These are phyloP conservation scores for Brachyhypopomus occidentalis DNA, from an alignment of 2,113 vertebrate species.

Conservation along the genomic window DNA sequence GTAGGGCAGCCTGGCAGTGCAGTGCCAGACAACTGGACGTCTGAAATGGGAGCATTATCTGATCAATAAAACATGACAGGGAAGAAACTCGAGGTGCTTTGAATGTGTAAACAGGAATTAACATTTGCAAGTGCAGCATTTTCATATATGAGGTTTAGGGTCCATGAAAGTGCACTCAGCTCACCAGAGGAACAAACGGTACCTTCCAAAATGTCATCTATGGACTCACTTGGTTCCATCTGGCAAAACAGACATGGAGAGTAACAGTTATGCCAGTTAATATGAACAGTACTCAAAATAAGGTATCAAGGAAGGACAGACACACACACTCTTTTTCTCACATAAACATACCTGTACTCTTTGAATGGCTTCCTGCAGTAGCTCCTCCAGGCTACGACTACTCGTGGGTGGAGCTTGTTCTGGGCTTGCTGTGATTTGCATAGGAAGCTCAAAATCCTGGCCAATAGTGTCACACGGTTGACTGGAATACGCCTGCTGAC, in stretches of 20 bases:
- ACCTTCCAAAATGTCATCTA: constrained; percentile 86
- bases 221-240: constrained; percentile 83
- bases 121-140: background rate
- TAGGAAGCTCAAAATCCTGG: constrained; percentile 81
- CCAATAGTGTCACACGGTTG: constrained; percentile 77
- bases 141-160: background rate
- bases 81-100: background rate
- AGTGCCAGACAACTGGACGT: constrained; percentile 65
- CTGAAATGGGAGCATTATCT: constrained; percentile 68
- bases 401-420: constrained; percentile 64
- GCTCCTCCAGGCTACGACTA: constrained; percentile 83
- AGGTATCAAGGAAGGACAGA: background rate
- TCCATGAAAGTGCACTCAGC: constrained; percentile 29
- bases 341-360: constrained; percentile 79
- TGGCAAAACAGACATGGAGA: constrained; percentile 57
- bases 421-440: constrained; percentile 83
- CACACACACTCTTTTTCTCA: background rate
- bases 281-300: background rate
- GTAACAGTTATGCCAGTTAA: background rate
- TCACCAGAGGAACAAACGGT: constrained; percentile 73
- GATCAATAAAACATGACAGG: constrained; percentile 46
- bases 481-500: constrained; percentile 71
- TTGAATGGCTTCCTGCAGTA: constrained; percentile 88
- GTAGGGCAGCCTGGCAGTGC: constrained; percentile 49
- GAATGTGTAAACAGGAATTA: background rate